Evolutionary conservation across 2,113 vertebrate species (phyloP).

Genomic region (Fulmarus glacialis): DNA sequence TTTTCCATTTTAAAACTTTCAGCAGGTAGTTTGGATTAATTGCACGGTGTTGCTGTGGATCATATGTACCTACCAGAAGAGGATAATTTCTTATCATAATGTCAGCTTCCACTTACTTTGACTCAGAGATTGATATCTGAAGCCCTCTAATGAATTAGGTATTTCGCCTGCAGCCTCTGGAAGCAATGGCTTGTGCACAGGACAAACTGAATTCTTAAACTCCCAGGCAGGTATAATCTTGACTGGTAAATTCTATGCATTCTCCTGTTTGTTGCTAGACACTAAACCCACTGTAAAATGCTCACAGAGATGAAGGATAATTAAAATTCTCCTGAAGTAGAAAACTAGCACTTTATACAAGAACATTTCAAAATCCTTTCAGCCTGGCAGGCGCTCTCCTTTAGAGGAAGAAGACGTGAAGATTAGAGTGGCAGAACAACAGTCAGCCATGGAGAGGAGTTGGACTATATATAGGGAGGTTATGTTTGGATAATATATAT

Average conservation of each 20-base stretch:
- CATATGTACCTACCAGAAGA: background rate
- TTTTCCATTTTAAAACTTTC: conserved; percentile 20
- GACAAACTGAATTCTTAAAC: background rate
- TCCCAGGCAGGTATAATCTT: background rate
- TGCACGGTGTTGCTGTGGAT: background rate
- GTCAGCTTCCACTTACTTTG: conserved; percentile 24
- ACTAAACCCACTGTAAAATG: background rate
- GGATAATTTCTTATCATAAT: background rate
- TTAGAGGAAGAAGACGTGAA: background rate
- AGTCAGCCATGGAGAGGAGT: background rate
- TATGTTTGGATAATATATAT: background rate
- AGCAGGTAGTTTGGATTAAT: conserved; percentile 4
- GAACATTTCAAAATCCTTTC: background rate
- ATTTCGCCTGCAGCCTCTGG: conserved; percentile 1
- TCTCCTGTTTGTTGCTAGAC: background rate
- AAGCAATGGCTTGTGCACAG: background rate
- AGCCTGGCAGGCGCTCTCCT: background rate
- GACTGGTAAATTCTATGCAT: background rate
- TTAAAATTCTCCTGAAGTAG: background rate
- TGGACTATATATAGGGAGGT: background rate
- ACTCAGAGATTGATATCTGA: conserved; percentile 8
- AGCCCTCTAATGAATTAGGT: background rate
- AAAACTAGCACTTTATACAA: background rate
- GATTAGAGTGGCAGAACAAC: background rate
- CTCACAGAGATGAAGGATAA: background rate